Evolutionary conservation across 1,140 invertebrate species (phyloP), one percentile per base, ranked within the genome.

Genomic region (Drosophila parabipectinata): DNA sequence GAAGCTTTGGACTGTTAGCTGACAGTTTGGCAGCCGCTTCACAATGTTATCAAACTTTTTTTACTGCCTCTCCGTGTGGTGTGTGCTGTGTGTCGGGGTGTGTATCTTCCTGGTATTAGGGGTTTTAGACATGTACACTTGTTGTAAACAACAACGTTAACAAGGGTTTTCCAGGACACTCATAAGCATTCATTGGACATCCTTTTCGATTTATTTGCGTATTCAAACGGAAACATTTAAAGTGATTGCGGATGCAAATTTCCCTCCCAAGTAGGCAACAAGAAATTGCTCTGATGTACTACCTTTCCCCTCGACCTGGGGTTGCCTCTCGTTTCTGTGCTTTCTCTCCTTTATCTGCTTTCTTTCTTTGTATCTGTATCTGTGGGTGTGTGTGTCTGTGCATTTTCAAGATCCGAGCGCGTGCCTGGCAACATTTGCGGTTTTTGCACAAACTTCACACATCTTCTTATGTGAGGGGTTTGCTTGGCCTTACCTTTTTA

Each of bases 221-320:
- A 90, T 90, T 89, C 84, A 90, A 89, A 89, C 84, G 84, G 84
- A 89, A 89, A 89, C 84, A 89, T 84, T 89, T 89, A 90, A 89
- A 89, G 84, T 89, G 84, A 89, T 89, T 88, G 84, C 84, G 84
- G 84, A 88, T 88, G 84, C 84, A 89, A 89, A 87, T 85, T 87
- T 81, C 47, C 60, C 66, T 60, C 34, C 48, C 74, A 72, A 77
- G 75, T 71, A 64, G 76, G 75, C 72, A 71, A 51, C 77, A 53
- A 66, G 53, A 58, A 77, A 73, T 64, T 68, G 72, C 78, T 71
- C 64, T 59, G 77, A 75, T 69, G 66, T 78, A 60, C 50, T 28
- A 9, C 47, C 37, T 10, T 14, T 34, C 1, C 15, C 54, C 37
- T 9, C n/a, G 32, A 1, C 18, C 55, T 28, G 44, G 37, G 14